These are phyloP conservation scores for Andrena minutula DNA, from an alignment of 2,888 invertebrate genomes.

Conservation along the genomic window DNA sequence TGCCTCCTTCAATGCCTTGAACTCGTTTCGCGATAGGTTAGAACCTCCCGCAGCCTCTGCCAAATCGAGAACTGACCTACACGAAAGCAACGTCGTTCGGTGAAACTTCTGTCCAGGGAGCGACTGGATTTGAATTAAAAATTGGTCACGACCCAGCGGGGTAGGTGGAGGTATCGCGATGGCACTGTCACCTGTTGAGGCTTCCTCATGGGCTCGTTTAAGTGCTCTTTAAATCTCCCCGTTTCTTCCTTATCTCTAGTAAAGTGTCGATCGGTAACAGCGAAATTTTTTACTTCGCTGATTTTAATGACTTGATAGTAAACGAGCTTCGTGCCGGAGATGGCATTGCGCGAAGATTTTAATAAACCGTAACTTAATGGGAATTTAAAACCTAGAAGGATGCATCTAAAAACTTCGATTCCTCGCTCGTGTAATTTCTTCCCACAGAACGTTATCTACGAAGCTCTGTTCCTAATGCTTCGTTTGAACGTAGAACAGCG, in stretches of 20 bases:
- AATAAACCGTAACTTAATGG: constrained; percentile 21
- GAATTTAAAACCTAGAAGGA: neutral
- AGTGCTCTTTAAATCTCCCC: neutral
- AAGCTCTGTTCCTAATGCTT: constrained; percentile 6
- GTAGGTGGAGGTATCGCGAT: constrained; percentile 5
- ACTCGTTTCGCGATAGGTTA: constrained; percentile 61
- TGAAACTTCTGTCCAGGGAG: neutral
- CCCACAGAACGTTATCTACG: neutral
- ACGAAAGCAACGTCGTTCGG: constrained; percentile 40
- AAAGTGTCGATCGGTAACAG: too few species aligned
- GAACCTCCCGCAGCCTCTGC: constrained; percentile 58
- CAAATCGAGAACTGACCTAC: constrained; percentile 72
- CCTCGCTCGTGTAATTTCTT: too few species aligned
- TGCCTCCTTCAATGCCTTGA: neutral
- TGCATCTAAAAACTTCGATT: neutral
- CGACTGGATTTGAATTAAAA: constrained; percentile 23
- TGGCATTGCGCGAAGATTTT: constrained; percentile 5
- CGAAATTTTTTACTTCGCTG: too few species aligned
- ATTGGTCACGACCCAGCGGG: constrained; percentile 24
- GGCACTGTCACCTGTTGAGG: constrained; percentile 48
- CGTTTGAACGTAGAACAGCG: neutral
- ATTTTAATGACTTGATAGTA: neutral
- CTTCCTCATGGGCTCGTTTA: neutral
- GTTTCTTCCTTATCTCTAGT: too few species aligned
- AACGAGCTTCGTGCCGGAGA: constrained; percentile 8